Evolutionary conservation across 2,797 vertebrate genomes (phyloP), one percentile per base, ranked within the genome.

Genomic region (Gymnopithys bicolor): DNA sequence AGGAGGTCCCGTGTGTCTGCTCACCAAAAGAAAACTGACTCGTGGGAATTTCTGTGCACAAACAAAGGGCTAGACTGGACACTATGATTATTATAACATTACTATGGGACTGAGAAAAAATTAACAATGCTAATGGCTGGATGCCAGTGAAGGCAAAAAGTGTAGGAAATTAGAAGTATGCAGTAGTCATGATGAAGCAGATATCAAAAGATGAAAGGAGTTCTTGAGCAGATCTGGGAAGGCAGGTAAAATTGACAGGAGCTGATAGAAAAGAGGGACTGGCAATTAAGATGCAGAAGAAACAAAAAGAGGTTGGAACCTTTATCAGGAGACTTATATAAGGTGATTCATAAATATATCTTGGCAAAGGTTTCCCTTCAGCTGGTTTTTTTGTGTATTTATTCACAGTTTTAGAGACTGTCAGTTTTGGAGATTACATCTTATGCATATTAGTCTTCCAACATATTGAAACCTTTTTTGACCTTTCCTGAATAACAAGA

Each of bases 341-440:
- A 67, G 8, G 39, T n/a, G 21, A 87, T 55, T 48, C 83, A 45
- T 16, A 78, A 92, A 89, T 32, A 28, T 6, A 33, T 18, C 43
- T 78, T 15, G 0, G 23, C 39, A 73, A 86, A 7, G 4, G 43
- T 52, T 94, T 70, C 27, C 87, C n/a, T 74, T 83, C 74, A 88
- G 21, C 33, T 89, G 33, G 24, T 48, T 87, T 63, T 77, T 92
- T 55, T 63, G 58, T 81, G 39, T 64, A 35, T 10, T 73, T 63
- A 37, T 9, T 41, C 62, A 33, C 7, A 83, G 52, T 37, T 87
- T 82, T 28, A 90, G 55, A 66, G 28, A 71, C 39, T 78, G 30
- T 25, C 67, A 79, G 41, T 92, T 95, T 49, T 66, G 25, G 52
- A 93, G 88, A 92, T 67, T 70, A 87, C 32, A 84, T 79, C 52